Base-by-base conservation (phyloP, 2,797 vertebrate genomes). In the Brotogeris chrysoptera region DNA sequence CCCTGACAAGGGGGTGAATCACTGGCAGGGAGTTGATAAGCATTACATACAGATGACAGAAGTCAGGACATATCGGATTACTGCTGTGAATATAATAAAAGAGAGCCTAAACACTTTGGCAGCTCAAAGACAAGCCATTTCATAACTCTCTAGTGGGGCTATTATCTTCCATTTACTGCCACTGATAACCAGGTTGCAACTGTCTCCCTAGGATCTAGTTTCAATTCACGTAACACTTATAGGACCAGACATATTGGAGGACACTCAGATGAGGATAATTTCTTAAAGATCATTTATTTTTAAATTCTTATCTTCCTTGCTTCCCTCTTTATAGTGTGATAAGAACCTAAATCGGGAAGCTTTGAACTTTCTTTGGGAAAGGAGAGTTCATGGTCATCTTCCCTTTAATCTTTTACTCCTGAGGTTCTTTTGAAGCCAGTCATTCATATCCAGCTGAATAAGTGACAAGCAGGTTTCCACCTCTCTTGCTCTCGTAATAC, bases 51-150 rank as follows among this genome's bases (percentile, higher is more conserved):
- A 99, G 98, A 99, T 99, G 99, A 99, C 99, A 99, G 99, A 98
- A 98, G 98, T 98, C 99, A 99, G 99, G 99, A 99, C 99, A 99
- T 99, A 99, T 99, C 98, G 97, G 98, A 99, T 99, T 99, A 99
- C 99, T 98, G 98, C 98, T 98, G 98, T 98, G 99, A 99, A 99
- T 99, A 99, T 98, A 99, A 99, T 99, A 99, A 99, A 99, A 98
- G 98, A 98, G 98, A 98, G 98, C 98, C 98, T 98, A 98, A 99
- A 99, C 98, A 98, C 98, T 98, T 97, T 98, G 98, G 99, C 98
- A 98, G 98, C 98, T 98, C 98, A 98, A 98, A 99, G 98, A 99
- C 98, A 98, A 98, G 98, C 98, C 98, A 98, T 98, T 98, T 98
- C 98, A 98, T 98, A 98, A 97, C 97, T 98, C 98, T 98, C 98